Percentiles rank a stretch among this genome's conserved stretches.
Conservation (phyloP, 2,797 vertebrate genomes). For the Sebastes cheni region DNA sequence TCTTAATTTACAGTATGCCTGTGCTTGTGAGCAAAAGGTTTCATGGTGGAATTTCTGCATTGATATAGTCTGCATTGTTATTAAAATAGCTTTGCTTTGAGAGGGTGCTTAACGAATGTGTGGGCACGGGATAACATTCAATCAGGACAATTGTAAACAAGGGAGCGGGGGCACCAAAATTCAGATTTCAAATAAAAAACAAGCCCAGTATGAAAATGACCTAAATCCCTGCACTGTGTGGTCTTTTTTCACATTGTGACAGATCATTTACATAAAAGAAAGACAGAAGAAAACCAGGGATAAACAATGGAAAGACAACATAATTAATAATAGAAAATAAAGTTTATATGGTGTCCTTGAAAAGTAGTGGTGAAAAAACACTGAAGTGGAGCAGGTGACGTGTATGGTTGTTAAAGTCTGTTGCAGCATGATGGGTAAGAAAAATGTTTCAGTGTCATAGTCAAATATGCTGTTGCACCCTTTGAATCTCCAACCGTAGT, state of each 20-base stretch:
- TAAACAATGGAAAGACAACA: not conserved
- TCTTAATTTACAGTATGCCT: not conserved
- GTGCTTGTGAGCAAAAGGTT: not conserved
- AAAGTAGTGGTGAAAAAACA: not conserved
- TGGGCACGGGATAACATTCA: not conserved
- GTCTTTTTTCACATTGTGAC: not conserved
- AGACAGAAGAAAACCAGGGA: not conserved
- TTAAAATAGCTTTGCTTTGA: not conserved
- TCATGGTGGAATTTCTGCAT: not conserved
- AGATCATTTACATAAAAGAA: not conserved
- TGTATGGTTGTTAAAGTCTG: not conserved
- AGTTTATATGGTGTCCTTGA: not conserved
- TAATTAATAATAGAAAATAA: not conserved
- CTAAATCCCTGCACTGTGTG: not conserved
- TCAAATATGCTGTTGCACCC: slow-evolving; percentile 27
- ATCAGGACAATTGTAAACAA: not conserved
- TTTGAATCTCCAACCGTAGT: slow-evolving; percentile 42
- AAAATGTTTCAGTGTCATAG: slow-evolving; percentile 20
- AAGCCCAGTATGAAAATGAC: not conserved
- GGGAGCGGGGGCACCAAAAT: not conserved
- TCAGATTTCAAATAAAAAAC: not conserved
- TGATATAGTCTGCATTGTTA: not conserved
- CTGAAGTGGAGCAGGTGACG: not conserved
- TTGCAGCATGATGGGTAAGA: slow-evolving; percentile 5
- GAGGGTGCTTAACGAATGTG: not conserved